phyloP scores from a whole-genome alignment of 1,140 invertebrate species.

The Pararge aegeria region DNA sequence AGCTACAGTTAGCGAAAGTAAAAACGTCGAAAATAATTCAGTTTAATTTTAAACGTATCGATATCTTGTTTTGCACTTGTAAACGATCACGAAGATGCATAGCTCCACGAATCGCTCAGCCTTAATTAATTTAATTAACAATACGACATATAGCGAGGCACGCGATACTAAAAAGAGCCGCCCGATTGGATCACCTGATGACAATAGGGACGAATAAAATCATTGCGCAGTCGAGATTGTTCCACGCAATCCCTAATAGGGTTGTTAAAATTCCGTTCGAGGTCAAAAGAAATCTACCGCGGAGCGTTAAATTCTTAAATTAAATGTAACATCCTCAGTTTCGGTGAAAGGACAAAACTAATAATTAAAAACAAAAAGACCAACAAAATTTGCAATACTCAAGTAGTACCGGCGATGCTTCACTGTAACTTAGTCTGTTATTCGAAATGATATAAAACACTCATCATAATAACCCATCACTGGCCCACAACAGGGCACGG shows the following conservation, averaged over 20 bases:
- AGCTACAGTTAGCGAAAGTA: background rate
- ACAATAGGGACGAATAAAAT: conserved; percentile 20
- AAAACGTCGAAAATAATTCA: conserved; percentile 11
- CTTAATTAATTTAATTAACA: conserved; percentile 29
- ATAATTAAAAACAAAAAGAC: too few relatives aligned
- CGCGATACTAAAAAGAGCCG: conserved; percentile 16
- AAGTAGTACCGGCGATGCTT: too few relatives aligned
- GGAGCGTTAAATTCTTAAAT: conserved; percentile 35
- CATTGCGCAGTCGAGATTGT: conserved; percentile 7
- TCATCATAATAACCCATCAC: too few relatives aligned
- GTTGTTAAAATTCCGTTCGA: conserved; percentile 47
- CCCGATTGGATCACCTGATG: conserved; percentile 2
- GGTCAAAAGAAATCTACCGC: conserved; percentile 33
- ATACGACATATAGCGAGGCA: conserved; percentile 14
- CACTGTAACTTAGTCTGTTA: too few relatives aligned
- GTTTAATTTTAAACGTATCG: conserved; percentile 17
- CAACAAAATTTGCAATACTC: too few relatives aligned
- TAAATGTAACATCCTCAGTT: conserved; percentile 10
- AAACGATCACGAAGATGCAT: conserved; percentile 8
- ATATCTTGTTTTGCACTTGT: conserved; percentile 15
- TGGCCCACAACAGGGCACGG: too few relatives aligned
- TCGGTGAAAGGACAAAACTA: conserved; percentile 27
- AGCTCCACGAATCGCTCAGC: conserved; percentile 15
- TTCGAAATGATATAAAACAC: too few relatives aligned
- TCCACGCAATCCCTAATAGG: conserved; percentile 23